Evolutionary conservation across 1,140 invertebrate species (phyloP), one percentile per base, ranked within the genome.

Genomic region (Helicoverpa zea): DNA sequence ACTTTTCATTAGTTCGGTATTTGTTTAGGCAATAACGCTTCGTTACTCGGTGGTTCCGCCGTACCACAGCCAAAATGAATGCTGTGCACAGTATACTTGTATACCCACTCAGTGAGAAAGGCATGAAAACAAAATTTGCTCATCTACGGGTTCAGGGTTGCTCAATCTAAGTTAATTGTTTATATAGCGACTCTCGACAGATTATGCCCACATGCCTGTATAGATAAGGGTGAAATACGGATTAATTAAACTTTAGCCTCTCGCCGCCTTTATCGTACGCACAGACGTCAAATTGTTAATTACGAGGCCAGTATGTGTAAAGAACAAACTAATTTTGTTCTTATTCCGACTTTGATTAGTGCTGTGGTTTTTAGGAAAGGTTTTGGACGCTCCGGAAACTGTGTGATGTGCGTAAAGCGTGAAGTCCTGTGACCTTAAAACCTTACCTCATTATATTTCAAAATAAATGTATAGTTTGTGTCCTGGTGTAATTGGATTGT

Each of bases 231-330:
- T 68, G 72, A 81, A 76, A 61, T 81, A 75, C 59, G 72, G 35
- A 81, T 81, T 81, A 81, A 81, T 81, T 81, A 81, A 75, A 79
- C 79, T 73, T 75, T 58, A 47, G 72, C 72, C 61, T 81, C 70
- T 76, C 35, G 4, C 79, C 14, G 18, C 43, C 58, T 73, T 58
- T n/a, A 73, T 16, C n/a, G 70, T 58, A 56, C 70, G 43, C 52
- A 72, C 23, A 68, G 66, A 70, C 49, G 49, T 72, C 68, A 72
- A 51, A 73, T 73, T 73, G 70, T 73, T 73, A 58, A 73, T 73
- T 56, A 73, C 70, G 52, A 52, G 9, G 16, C 18, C 49, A 54
- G 23, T 58, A 58, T 54, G 30, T 66, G 29, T 58, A 58, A 43
- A 73, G 70, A 73, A 58, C 52, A 58, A 73, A 73, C 29, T 58